Evolutionary conservation across 1,140 invertebrate species (phyloP).

Genomic region (Laodelphax striatellus): DNA sequence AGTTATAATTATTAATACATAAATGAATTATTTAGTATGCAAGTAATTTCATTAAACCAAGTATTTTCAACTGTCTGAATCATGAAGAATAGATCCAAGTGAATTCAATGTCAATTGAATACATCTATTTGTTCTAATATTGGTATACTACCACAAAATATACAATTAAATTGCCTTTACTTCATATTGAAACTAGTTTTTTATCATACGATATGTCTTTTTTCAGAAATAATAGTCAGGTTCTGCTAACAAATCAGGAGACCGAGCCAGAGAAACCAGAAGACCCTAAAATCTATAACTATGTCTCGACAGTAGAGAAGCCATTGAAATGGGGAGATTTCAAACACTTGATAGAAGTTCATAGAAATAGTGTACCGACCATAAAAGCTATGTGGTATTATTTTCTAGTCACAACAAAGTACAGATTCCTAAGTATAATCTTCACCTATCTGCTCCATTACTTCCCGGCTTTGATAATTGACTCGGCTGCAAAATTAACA

Average conservation of each 20-base stretch:
- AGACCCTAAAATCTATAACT: slow-evolving; percentile 38
- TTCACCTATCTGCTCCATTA: slow-evolving; percentile 32
- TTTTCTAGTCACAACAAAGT: slow-evolving; percentile 33
- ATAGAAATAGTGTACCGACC: slow-evolving; percentile 29
- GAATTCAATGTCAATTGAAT: too few species aligned
- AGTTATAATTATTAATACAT: too few species aligned
- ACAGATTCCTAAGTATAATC: slow-evolving; percentile 35
- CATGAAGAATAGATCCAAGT: too few species aligned
- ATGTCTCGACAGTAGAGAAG: slow-evolving; percentile 41
- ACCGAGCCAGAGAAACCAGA: slow-evolving; percentile 5
- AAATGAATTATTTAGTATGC: too few species aligned
- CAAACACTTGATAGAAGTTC: slow-evolving; percentile 37
- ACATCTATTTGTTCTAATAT: too few species aligned
- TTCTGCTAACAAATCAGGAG: background rate
- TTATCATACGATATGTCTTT: background rate
- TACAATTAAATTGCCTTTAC: too few species aligned
- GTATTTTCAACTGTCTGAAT: too few species aligned
- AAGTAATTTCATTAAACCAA: too few species aligned
- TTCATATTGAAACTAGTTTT: too few species aligned
- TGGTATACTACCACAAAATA: too few species aligned
- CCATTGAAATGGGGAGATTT: slow-evolving; percentile 44
- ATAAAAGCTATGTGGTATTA: slow-evolving; percentile 43
- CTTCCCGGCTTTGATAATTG: slow-evolving; percentile 32
- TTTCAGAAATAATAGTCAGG: background rate
- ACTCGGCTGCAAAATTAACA: slow-evolving; percentile 23